Evolutionary conservation across 1,140 invertebrate genomes (phyloP), one percentile per base, ranked within the genome.

Genomic region (Pseudomyrmex concolor): DNA sequence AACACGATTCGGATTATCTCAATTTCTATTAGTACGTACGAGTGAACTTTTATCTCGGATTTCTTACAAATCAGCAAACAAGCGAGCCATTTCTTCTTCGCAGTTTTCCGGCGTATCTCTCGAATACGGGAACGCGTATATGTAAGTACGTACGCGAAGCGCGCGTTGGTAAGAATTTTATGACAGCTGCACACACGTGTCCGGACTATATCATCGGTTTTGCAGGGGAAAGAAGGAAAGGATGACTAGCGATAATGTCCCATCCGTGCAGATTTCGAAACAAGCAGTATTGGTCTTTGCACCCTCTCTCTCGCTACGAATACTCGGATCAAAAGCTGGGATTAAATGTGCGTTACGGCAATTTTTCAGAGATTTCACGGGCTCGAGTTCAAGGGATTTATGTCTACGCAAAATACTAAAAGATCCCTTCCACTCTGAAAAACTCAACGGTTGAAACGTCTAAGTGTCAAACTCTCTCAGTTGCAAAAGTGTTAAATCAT

Each of bases 291-390:
- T 54, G 19, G 17, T 19, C 50, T 59, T 45, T 50, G 45, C 60
- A 66, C n/a, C 51, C 34, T 34, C n/a, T 55, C 78, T 19, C 70
- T 74, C 19, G 51, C 45, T 85, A 19, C 25, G 9, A 43, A 51
- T 12, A n/a, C 7, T 50, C 55, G 66, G 12, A 7, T 12, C 22
- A 15, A 73, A 84, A 78, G 71, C 64, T 25, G 1, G 84, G 72
- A 87, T 87, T 86, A 87, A 83, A 86, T n/a, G 77, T 34, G 50
- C 64, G 57, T n/a, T 34, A 55, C 17, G 51, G 57, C 76, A 83
- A 86, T 86, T 87, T 86, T 86, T 77, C 84, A 82, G 25, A 73
- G 84, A 86, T 86, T 86, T 76, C 51, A 66, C 60, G 50, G 57
- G 48, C 51, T 86, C 83, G 54, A 67, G 57, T 64, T 45, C n/a